Percentiles rank a stretch among this genome's conserved stretches.
Evolutionary conservation across 2,797 vertebrate species (phyloP).

Genomic region (Strix occidentalis): DNA sequence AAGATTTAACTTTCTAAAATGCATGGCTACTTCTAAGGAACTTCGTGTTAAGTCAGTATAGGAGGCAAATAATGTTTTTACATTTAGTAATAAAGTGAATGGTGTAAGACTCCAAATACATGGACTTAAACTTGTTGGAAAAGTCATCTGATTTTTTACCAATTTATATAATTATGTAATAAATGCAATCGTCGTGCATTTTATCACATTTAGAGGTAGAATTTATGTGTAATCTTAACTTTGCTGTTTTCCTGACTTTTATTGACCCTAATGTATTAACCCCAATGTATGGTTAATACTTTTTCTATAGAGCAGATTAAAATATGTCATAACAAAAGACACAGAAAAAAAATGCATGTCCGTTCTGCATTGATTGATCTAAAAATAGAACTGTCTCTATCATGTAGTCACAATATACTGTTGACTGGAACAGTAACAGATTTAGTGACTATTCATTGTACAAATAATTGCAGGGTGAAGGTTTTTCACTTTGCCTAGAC

Average conservation of each 20-base stretch:
- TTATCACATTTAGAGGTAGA: background rate
- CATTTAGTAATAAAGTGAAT: background rate
- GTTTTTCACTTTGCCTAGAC: background rate
- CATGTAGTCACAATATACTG: background rate
- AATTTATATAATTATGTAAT: background rate
- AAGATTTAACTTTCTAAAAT: background rate
- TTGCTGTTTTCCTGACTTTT: background rate
- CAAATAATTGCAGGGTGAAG: background rate
- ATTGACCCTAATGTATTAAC: background rate
- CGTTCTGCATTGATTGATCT: background rate
- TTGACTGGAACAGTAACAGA: background rate
- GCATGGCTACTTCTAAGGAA: fast-evolving
- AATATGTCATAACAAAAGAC: background rate
- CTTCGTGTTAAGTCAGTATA: background rate
- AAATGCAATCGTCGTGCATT: background rate
- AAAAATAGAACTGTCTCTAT: background rate
- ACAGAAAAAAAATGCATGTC: background rate
- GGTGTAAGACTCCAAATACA: background rate
- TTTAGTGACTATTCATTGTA: background rate
- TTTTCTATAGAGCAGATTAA: background rate
- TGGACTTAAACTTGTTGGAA: background rate
- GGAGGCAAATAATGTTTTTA: background rate
- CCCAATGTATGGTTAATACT: background rate
- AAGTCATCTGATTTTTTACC: background rate
- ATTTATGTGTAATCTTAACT: background rate